Base-by-base conservation (phyloP, 2,113 vertebrate genomes). In the Centropus unirufus region DNA sequence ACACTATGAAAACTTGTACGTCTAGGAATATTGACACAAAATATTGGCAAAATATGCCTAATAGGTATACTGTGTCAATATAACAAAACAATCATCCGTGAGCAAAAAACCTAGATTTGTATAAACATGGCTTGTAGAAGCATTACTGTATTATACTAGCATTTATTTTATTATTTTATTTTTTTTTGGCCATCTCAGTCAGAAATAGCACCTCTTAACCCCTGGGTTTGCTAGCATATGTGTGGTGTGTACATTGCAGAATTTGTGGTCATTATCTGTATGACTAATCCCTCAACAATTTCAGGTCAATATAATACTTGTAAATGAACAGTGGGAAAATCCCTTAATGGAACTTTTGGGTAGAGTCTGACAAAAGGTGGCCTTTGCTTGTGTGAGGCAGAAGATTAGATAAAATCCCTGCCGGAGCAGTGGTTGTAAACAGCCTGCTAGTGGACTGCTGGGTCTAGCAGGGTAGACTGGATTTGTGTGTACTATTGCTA, bases 21-120 rank as follows among this genome's bases (percentile, higher is more conserved):
- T 69, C 90, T 64, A 58, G 54, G 89, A 83, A 80, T 92, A 92
- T 74, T 94, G 96, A 62, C 92, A 52, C 42, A 29, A 26, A 63
- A 24, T 86, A 94, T 86, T 90, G 80, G 57, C 92, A 96, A 83
- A 95, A 90, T 55, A 51, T 32, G 77, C 36, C 63, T 93, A 88
- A 83, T 76, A 86, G n/a, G 59, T 83, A 16, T 58, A 34, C 51
- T 74, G 36, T 62, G 51, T 55, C 36, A 69, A 44, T 46, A 11
- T 61, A 58, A 68, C 34, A 46, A 85, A 91, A 69, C 32, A 49
- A 27, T 26, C 36, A 40, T 39, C 46, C 22, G 9, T 8, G 32
- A 80, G 52, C 2, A 0, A 26, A 73, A 90, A 85, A 9, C 18
- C 7, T 3, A 0, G 34, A 36, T 73, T 83, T 46, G 30, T 66